Base-by-base conservation (phyloP, 1,140 invertebrate genomes). In the Nomia melanderi region DNA sequence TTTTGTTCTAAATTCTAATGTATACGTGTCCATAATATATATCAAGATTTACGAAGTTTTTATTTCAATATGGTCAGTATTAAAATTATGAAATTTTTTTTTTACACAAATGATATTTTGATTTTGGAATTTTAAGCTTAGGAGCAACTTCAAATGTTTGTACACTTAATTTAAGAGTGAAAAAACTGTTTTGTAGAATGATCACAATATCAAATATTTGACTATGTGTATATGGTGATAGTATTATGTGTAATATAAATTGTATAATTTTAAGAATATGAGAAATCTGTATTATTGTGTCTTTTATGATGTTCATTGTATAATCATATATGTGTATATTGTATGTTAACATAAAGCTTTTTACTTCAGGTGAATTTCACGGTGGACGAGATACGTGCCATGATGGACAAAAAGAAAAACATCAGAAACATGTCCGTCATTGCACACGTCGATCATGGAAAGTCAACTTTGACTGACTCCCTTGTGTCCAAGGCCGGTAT, bases 361-460 rank as follows among this genome's bases (percentile, higher is more conserved):
- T 78, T 91, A 91, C 94, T 94, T 53, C 89, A 99, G 99, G 99
- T 99, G 95, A 99, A 99, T 96, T 99, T 99, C 93, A 99, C 99
- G 69, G 97, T 99, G 94, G 98, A 99, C 94, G 98, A 99, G 95
- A 99, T 99, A 94, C 97, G 99, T 94, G 93, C 89, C 91, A 98
- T 99, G 96, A 99, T 99, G 99, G 98, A 99, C 96, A 98, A 98
- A 92, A 99, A 99, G 94, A 95, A 94, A 93, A 99, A 99, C 91
- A 99, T 99, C 93, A 96, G 99, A 92, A 99, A 99, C 94, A 99
- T 99, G 99, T 99, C 99, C 91, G 99, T 99, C 93, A 99, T 99
- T 93, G 99, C 99, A 87, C 99, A 99, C 93, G 99, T 99, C 78
- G 99, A 99, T 95, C 99, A 99, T 93, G 99, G 99, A 91, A 99